These are phyloP conservation scores for Acropternis orthonyx DNA, from an alignment of 2,797 vertebrate genomes.

Conservation along the genomic window DNA sequence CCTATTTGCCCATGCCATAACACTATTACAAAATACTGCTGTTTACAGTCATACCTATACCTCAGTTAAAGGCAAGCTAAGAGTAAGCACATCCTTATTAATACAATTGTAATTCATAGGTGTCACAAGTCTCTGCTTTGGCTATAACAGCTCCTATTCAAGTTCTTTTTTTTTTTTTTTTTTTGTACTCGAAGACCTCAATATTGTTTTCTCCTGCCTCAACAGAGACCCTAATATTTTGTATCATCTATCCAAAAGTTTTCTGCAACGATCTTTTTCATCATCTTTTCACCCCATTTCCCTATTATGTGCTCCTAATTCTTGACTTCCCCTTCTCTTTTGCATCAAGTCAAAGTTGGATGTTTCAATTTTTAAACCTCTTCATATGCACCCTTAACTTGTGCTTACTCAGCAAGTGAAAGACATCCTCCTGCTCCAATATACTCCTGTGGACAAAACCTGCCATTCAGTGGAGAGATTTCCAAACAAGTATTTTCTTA, in stretches of 20 bases:
- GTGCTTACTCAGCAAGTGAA: not conserved
- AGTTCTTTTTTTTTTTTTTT: not conserved
- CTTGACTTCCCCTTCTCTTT: not conserved
- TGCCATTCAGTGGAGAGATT: not conserved
- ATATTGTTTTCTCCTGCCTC: not conserved
- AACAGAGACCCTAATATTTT: not conserved
- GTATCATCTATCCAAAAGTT: not conserved
- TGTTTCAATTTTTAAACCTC: not conserved
- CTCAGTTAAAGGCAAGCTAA: not conserved
- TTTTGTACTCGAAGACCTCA: not conserved
- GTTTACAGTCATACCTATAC: not conserved
- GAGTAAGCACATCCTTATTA: not conserved
- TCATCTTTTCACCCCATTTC: not conserved
- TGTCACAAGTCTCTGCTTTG: not conserved
- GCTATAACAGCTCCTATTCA: not conserved
- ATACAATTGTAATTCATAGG: not conserved
- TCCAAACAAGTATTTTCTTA: not conserved
- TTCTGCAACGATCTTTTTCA: not conserved
- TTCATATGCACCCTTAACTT: not conserved
- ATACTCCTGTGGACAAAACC: rapidly evolving
- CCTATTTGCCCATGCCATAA: not conserved
- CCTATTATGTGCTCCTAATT: not conserved
- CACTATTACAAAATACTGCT: not conserved
- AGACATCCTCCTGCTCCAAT: not conserved
- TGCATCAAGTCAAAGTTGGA: not conserved